These are phyloP conservation scores for Xestia sexstrigata DNA, from an alignment of 2,888 invertebrate species.

Conservation along the genomic window DNA sequence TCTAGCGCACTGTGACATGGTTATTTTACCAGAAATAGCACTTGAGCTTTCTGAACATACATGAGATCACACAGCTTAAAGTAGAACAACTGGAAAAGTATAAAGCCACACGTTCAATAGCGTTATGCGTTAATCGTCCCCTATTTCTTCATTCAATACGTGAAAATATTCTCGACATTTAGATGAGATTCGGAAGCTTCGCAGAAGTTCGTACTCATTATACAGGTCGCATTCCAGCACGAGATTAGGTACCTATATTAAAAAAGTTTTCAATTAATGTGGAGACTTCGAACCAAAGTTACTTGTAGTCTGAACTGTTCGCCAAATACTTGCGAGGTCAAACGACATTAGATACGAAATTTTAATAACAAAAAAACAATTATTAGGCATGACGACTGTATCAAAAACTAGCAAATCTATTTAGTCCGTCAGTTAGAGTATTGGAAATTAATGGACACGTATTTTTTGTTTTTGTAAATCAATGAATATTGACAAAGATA, in stretches of 20 bases:
- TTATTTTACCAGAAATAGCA: not conserved
- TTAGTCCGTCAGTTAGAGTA: too few relatives aligned
- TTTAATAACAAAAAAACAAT: too few relatives aligned
- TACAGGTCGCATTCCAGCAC: not conserved
- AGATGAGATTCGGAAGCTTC: constrained; percentile 8
- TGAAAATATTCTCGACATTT: constrained; percentile 13
- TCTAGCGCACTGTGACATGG: not conserved
- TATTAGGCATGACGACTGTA: too few relatives aligned
- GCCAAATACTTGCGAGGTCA: not conserved
- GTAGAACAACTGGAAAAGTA: constrained; percentile 1
- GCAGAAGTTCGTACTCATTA: not conserved
- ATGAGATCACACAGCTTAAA: not conserved
- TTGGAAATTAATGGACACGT: too few relatives aligned
- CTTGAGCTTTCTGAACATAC: not conserved
- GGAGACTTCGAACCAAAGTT: not conserved
- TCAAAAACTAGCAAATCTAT: too few relatives aligned
- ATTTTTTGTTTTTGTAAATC: too few relatives aligned
- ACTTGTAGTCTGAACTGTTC: not conserved
- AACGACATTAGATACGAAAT: not conserved
- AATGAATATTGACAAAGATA: too few relatives aligned
- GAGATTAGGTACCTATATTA: not conserved
- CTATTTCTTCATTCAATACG: constrained; percentile 18
- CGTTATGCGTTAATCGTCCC: constrained; percentile 5
- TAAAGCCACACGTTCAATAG: constrained; percentile 4
- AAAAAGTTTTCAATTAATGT: not conserved